Evolutionary conservation across 2,113 vertebrate species (phyloP), one percentile per base, ranked within the genome.

Genomic region (Eleginops maclovinus): DNA sequence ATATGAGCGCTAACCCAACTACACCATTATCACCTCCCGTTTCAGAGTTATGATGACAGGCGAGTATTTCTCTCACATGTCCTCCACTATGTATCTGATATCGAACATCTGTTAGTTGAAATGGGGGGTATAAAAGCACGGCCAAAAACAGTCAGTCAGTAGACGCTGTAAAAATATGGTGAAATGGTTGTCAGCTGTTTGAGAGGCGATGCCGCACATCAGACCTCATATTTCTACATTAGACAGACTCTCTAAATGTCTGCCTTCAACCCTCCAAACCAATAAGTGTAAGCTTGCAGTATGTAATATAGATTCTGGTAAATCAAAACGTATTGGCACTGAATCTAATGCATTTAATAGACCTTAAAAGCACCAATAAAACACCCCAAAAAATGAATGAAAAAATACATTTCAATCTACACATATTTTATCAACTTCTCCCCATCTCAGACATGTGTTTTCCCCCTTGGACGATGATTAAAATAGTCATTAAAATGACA

Each of bases 51-150:
- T 67, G 31, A 36, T 36, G 80, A 81, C 71, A 67, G 69, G 78
- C 71, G 17, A 59, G 36, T 50, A 58, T 62, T 88, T 76, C 59
- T 47, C 47, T 72, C 72, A 79, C 75, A 65, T 77, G 65, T 82
- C 81, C 70, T 77, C 61, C 50, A 58, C 67, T 56, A 12, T 19
- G 24, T 16, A 50, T 64, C 71, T 72, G 58, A 83, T 72, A 75
- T 77, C 47, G 40, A 75, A 79, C 85, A 85, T 80, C 84, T 90
- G 82, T 10, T 66, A 56, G 14, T 40, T 44, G 75, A 83, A 78
- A 81, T 50, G 67, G 51, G 24, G 3, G 0, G 31, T 36, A 2
- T 11, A 17, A 15, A 54, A 22, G 40, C 7, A 10, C 14, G n/a
- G 70, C 71, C 80, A 87, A 78, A 59, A 77, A 66, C 47, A 60